phyloP scores from a whole-genome alignment of 1,140 invertebrate species.

The Papilio xuthus region DNA sequence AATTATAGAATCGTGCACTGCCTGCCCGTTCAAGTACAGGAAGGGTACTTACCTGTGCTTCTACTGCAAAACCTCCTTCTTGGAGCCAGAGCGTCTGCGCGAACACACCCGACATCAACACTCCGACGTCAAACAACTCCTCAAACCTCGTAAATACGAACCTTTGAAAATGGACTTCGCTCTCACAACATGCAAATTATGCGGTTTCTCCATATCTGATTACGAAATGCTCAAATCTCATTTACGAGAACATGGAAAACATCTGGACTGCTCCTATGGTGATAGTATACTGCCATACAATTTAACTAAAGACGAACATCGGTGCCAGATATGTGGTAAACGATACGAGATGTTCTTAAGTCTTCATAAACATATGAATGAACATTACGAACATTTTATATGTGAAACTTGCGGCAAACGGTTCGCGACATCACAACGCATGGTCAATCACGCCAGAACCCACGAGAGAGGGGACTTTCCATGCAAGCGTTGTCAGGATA shows the following conservation, averaged over 20 bases:
- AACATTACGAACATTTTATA: conserved; percentile 75
- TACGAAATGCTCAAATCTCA: conserved; percentile 64
- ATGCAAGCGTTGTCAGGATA: conserved; percentile 70
- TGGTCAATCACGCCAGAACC: conserved; percentile 67
- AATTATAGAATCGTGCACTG: conserved; percentile 66
- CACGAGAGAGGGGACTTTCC: conserved; percentile 71
- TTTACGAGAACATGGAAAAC: conserved; percentile 64
- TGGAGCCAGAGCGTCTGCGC: conserved; percentile 70
- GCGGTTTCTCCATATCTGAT: conserved; percentile 56
- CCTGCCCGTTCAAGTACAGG: conserved; percentile 73
- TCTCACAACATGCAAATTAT: conserved; percentile 61
- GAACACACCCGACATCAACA: conserved; percentile 63
- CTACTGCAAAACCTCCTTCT: conserved; percentile 68
- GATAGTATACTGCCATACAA: conserved; percentile 73
- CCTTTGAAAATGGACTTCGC: conserved; percentile 75
- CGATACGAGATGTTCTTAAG: conserved; percentile 77
- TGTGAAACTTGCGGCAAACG: conserved; percentile 78
- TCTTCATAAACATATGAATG: conserved; percentile 75
- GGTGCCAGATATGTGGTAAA: conserved; percentile 68
- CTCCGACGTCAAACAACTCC: conserved; percentile 46
- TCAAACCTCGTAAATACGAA: conserved; percentile 71
- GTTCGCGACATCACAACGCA: conserved; percentile 69
- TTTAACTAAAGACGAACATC: conserved; percentile 62
- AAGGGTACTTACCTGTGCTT: conserved; percentile 72
- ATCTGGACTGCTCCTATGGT: conserved; percentile 59